Percentiles rank a stretch among this genome's conserved stretches.
These are phyloP conservation scores for Chalcis sispes DNA, from an alignment of 2,888 invertebrate genomes.

Conservation along the genomic window DNA sequence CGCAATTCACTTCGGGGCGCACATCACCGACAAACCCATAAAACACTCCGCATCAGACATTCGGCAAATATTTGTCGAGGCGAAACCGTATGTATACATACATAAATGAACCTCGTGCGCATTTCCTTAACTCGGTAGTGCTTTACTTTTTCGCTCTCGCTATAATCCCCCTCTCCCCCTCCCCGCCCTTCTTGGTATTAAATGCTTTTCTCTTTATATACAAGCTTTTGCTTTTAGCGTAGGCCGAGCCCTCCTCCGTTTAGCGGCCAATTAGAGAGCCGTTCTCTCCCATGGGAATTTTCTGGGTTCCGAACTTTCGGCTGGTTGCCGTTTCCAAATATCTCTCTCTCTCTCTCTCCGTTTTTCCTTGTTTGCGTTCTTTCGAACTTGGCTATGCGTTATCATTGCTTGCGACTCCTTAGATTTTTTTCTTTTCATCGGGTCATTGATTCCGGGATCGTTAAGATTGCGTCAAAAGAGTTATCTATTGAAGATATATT, in stretches of 20 bases:
- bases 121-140: constrained; percentile 7
- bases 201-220: too few species aligned
- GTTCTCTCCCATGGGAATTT: constrained; percentile 48
- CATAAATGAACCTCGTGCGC: constrained; percentile 1
- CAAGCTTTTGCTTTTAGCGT: constrained; percentile 58
- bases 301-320: constrained; percentile 45
- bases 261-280: constrained; percentile 42
- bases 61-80: constrained; percentile 42
- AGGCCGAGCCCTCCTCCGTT: constrained; percentile 20
- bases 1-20: too few species aligned
- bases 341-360: constrained; percentile 13
- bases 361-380: neutral
- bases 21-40: too few species aligned
- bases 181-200: too few species aligned
- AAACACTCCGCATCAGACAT: constrained; percentile 23
- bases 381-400: neutral
- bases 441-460: neutral
- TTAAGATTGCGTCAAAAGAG: too few species aligned
- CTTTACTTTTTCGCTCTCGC: constrained; percentile 28
- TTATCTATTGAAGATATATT: too few species aligned
- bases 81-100: constrained; percentile 5
- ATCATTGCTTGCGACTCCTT: neutral
- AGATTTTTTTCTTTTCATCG: neutral
- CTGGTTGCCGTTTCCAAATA: constrained; percentile 28
- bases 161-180: constrained; percentile 16